Conservation (phyloP, 2,113 vertebrate genomes). For the Daboia siamensis region DNA sequence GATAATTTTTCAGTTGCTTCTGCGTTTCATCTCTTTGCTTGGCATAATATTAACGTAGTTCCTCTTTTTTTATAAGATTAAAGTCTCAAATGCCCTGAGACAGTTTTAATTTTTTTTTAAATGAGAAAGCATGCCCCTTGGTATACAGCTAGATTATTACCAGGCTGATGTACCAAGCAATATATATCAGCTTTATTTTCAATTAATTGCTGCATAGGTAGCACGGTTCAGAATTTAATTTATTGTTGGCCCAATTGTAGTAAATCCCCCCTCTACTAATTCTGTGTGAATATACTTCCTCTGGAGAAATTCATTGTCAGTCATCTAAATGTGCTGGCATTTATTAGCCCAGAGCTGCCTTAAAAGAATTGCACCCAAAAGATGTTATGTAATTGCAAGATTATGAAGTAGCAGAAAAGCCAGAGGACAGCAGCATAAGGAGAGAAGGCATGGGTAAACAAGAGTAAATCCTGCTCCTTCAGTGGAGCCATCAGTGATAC, state of each 20-base stretch:
- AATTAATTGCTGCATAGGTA: constrained; percentile 5
- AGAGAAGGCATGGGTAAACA: not conserved
- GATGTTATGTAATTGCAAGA: not conserved
- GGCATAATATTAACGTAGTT: not conserved
- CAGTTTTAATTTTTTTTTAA: not conserved
- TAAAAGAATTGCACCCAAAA: not conserved
- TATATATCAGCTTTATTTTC: not conserved
- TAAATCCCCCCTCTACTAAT: constrained; percentile 42
- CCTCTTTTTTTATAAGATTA: not conserved
- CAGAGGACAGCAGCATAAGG: not conserved
- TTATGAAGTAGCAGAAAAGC: not conserved
- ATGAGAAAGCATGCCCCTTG: not conserved
- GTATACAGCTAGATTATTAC: not conserved
- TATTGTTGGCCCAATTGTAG: constrained; percentile 29
- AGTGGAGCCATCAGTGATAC: not conserved
- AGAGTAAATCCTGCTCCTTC: not conserved
- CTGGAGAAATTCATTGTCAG: not conserved
- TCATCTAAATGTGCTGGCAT: not conserved
- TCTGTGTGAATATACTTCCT: constrained; percentile 61
- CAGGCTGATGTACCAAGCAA: not conserved
- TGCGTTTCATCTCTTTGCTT: not conserved
- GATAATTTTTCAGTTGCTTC: not conserved
- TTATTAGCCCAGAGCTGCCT: not conserved
- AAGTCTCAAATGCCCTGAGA: not conserved
- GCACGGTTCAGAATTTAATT: constrained; percentile 32